These are phyloP conservation scores for Protonibea diacanthus DNA, from an alignment of 2,797 vertebrate species.

Conservation along the genomic window DNA sequence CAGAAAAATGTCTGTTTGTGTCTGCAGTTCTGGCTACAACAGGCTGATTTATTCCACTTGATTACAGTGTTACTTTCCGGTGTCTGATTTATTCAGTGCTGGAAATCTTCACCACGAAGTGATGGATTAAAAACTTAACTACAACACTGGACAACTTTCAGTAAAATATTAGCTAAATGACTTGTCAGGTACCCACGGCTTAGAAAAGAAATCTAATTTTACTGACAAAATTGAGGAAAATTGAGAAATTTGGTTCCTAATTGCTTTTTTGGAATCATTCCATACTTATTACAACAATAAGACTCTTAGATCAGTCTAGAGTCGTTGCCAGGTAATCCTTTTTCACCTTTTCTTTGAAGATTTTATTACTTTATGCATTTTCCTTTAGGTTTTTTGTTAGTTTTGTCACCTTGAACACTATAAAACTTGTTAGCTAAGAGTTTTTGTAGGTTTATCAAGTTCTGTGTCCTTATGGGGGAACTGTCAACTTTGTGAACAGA, in stretches of 20 bases:
- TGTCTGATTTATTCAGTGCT: background rate
- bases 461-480: background rate
- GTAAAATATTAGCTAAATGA: background rate
- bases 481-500: background rate
- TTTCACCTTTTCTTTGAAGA: background rate
- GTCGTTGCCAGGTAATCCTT: background rate
- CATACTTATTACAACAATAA: background rate
- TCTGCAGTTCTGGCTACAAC: background rate
- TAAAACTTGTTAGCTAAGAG: background rate
- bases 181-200: background rate
- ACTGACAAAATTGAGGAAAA: background rate
- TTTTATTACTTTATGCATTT: background rate
- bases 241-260: background rate
- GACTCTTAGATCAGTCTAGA: background rate
- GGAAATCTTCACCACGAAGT: background rate
- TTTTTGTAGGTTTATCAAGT: background rate
- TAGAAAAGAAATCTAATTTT: background rate
- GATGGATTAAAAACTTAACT: background rate
- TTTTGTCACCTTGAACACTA: background rate
- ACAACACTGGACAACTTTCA: background rate
- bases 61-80: background rate
- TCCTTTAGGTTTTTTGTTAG: background rate
- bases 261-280: background rate
- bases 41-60: constrained; percentile 2
- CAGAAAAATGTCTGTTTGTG: background rate